Conservation (phyloP, 2,888 invertebrate genomes). For the Pseudanteris insignis region DNA sequence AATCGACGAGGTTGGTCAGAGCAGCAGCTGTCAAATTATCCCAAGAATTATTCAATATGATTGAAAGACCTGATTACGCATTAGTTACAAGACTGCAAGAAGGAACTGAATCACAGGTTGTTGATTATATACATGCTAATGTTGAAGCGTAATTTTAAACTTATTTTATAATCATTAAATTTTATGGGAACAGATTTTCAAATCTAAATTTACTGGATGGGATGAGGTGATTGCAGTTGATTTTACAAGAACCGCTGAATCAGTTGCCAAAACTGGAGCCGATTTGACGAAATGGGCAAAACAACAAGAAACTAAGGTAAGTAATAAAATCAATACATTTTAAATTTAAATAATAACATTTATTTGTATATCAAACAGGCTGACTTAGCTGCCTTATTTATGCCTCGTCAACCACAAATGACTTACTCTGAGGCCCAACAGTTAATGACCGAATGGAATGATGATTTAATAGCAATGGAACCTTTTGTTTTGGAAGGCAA, state of each 20-base stretch:
- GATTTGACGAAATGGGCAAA: slow-evolving; percentile 93
- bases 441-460: slow-evolving; percentile 96
- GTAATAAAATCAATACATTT: too few species aligned
- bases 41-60: slow-evolving; percentile 95
- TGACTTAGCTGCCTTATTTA: slow-evolving; percentile 94
- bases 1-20: slow-evolving; percentile 92
- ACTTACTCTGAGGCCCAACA: slow-evolving; percentile 83
- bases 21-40: slow-evolving; percentile 97
- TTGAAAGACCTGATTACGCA: slow-evolving; percentile 87
- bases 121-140: too few species aligned
- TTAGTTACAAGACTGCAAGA: slow-evolving; percentile 90
- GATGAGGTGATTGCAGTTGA: slow-evolving; percentile 99
- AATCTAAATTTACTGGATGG: slow-evolving; percentile 97
- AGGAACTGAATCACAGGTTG: slow-evolving; percentile 81
- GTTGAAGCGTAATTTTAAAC: too few species aligned
- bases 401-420: slow-evolving; percentile 92
- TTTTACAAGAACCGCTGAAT: slow-evolving; percentile 97
- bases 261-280: slow-evolving; percentile 94
- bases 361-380: slow-evolving; percentile 69
- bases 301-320: slow-evolving; percentile 84
- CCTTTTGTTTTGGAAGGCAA: slow-evolving; percentile 95
- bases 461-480: slow-evolving; percentile 97
- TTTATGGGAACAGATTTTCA: slow-evolving; percentile 82
- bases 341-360: not conserved
- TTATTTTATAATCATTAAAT: not conserved